Conservation (phyloP, 2,797 vertebrate genomes). For the Hippocampus kuda region DNA sequence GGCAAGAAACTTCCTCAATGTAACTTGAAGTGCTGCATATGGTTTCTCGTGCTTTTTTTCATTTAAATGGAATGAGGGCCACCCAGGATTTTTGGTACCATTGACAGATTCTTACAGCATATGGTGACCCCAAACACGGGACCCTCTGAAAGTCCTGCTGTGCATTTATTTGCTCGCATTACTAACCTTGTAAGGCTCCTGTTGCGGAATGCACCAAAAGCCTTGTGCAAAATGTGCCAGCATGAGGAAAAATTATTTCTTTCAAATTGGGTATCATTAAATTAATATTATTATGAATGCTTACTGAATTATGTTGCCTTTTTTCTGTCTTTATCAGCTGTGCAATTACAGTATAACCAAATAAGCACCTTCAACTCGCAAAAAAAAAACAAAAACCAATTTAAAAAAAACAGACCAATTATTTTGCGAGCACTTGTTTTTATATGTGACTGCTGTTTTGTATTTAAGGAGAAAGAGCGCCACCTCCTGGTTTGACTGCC, state of each 20-base stretch:
- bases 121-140: slow-evolving; percentile 48
- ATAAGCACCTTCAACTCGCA: slow-evolving; percentile 12
- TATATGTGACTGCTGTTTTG: not conserved
- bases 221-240: not conserved
- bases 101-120: slow-evolving; percentile 56
- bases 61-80: slow-evolving; percentile 48
- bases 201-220: slow-evolving; percentile 11
- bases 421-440: slow-evolving; percentile 1
- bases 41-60: slow-evolving; percentile 29
- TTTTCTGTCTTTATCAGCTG: not conserved
- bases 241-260: not conserved
- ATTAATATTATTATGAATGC: not conserved
- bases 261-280: not conserved
- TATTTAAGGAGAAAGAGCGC: slow-evolving; percentile 35
- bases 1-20: not conserved
- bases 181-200: slow-evolving; percentile 22
- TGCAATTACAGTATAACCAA: slow-evolving; percentile 12
- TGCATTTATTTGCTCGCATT: slow-evolving; percentile 36
- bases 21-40: slow-evolving; percentile 25
- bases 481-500: slow-evolving; percentile 43
- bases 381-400: not conserved
- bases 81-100: slow-evolving; percentile 39
- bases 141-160: slow-evolving; percentile 34
- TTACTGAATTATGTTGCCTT: slow-evolving; percentile 3
- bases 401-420: not conserved